These are phyloP conservation scores for Cetonia aurata DNA, from an alignment of 2,888 invertebrate genomes.

Conservation along the genomic window DNA sequence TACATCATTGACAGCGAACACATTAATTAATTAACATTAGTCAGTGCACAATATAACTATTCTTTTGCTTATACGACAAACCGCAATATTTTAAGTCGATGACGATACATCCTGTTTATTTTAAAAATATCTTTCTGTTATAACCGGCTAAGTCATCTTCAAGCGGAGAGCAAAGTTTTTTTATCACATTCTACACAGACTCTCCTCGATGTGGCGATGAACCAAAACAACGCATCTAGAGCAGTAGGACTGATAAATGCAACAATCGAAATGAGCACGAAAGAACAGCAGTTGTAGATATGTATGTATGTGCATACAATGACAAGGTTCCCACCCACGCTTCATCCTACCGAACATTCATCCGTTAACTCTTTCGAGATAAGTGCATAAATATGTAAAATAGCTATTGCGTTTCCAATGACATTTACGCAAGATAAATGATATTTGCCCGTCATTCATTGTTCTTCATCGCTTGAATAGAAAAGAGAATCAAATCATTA, in stretches of 20 bases:
- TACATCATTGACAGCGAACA: neutral
- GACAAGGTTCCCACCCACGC: conserved; percentile 23
- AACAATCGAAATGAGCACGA: neutral
- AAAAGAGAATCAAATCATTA: too few species aligned
- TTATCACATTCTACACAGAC: conserved; percentile 16
- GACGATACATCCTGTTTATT: conserved; percentile 37
- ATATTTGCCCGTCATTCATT: too few species aligned
- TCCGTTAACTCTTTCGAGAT: too few species aligned
- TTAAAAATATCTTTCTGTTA: conserved; percentile 30
- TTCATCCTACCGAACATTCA: neutral
- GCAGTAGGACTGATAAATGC: conserved; percentile 5
- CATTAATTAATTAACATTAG: conserved; percentile 2
- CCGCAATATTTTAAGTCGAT: conserved; percentile 3
- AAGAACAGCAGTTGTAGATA: neutral
- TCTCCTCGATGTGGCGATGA: too few species aligned
- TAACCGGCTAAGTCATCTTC: conserved; percentile 22
- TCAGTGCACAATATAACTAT: conserved; percentile 8
- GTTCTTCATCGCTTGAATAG: too few species aligned
- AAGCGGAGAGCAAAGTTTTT: neutral
- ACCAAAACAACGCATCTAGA: too few species aligned
- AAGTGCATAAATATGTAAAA: too few species aligned
- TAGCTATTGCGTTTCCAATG: too few species aligned
- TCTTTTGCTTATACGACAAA: neutral
- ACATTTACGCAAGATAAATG: too few species aligned
- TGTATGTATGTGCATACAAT: conserved; percentile 2